phyloP scores from a whole-genome alignment of 2,113 vertebrate genomes.

The Cryptotis parvus region DNA sequence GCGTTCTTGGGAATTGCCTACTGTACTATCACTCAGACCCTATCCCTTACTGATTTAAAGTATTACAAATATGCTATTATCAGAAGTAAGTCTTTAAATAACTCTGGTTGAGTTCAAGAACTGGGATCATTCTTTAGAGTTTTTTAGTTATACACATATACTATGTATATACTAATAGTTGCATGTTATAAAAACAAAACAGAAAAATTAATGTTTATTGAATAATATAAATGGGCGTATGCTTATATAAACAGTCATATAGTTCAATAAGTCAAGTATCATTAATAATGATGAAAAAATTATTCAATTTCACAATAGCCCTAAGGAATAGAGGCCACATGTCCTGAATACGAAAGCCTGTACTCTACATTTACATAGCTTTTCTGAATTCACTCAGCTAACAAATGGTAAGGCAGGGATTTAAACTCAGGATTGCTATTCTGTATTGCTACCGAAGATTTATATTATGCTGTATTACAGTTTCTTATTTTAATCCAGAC shows the following conservation, averaged over 20 bases:
- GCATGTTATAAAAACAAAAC: background rate
- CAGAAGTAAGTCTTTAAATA: background rate
- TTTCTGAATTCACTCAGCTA: background rate
- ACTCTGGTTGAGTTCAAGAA: background rate
- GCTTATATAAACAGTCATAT: background rate
- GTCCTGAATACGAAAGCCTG: background rate
- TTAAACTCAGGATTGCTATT: constrained; percentile 10
- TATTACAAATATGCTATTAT: background rate
- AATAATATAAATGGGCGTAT: background rate
- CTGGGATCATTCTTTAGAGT: background rate
- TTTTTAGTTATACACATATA: background rate
- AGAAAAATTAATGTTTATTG: background rate
- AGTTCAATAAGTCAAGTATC: no score
- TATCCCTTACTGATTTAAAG: background rate
- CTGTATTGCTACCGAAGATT: background rate
- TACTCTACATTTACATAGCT: background rate
- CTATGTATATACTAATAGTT: background rate
- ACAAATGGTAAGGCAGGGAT: background rate
- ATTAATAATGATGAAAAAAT: background rate
- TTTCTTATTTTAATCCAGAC: background rate
- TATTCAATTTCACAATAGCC: background rate
- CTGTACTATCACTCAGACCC: background rate
- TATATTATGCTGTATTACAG: background rate
- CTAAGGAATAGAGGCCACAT: background rate
- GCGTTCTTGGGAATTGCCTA: no score